Evolutionary conservation across 2,797 vertebrate genomes (phyloP).

Genomic region (Sparus aurata): DNA sequence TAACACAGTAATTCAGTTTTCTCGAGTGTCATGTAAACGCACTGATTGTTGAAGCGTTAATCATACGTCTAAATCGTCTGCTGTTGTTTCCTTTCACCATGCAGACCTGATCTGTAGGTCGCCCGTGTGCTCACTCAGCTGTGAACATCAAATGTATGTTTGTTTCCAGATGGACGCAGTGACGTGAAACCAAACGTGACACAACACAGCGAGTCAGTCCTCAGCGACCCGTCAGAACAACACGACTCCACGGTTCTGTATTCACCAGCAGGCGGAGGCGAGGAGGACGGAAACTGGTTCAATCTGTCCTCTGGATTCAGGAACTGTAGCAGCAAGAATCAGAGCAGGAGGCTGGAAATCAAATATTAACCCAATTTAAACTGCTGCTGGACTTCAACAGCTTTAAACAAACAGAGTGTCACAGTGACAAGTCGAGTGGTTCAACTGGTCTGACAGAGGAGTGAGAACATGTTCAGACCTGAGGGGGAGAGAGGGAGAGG

Average conservation of each 20-base stretch:
- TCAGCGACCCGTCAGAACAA: neutral
- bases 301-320: neutral
- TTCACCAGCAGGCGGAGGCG: neutral
- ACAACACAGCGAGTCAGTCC: neutral
- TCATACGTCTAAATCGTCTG: too few relatives aligned
- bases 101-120: too few relatives aligned
- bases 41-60: too few relatives aligned
- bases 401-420: too few relatives aligned
- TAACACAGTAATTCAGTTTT: too few relatives aligned
- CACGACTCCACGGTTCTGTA: neutral
- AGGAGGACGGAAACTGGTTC: neutral
- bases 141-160: too few relatives aligned
- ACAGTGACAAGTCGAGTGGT: neutral
- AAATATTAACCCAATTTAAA: neutral
- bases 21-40: too few relatives aligned
- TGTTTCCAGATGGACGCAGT: too few relatives aligned
- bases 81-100: too few relatives aligned
- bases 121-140: too few relatives aligned
- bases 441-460: slow-evolving; percentile 18
- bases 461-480: slow-evolving; percentile 25
- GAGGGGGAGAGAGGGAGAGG: neutral
- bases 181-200: neutral
- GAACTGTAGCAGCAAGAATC: neutral
- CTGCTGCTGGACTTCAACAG: neutral
- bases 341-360: neutral